Conservation (phyloP, 2,888 invertebrate species). For the Andrena bicolor region DNA sequence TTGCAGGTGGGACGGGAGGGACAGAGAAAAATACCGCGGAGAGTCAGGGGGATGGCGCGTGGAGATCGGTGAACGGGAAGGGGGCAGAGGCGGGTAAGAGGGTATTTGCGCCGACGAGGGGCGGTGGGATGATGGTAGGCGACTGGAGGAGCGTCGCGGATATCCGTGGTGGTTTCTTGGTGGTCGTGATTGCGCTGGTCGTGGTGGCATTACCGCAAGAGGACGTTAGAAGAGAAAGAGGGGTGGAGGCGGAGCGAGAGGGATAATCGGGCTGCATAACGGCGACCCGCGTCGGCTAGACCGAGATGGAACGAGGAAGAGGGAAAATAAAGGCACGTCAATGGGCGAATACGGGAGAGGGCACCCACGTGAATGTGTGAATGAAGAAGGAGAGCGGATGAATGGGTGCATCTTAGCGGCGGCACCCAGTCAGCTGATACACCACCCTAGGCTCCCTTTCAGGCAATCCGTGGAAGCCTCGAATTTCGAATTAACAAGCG, state of each 20-base stretch:
- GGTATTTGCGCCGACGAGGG: constrained; percentile 36
- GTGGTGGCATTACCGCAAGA: constrained; percentile 57
- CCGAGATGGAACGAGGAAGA: constrained; percentile 53
- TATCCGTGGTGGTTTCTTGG: constrained; percentile 49
- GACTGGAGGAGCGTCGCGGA: constrained; percentile 49
- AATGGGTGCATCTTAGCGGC: constrained; percentile 77
- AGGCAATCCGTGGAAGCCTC: constrained; percentile 58
- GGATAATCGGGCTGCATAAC: constrained; percentile 53
- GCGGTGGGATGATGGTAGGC: constrained; percentile 31
- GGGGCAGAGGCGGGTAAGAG: constrained; percentile 18
- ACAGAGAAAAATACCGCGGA: constrained; percentile 38
- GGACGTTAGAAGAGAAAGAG: constrained; percentile 53
- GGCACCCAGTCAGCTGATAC: constrained; percentile 72
- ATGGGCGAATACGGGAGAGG: constrained; percentile 74
- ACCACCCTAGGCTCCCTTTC: constrained; percentile 52
- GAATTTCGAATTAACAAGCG: constrained; percentile 75
- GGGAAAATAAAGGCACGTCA: constrained; percentile 74
- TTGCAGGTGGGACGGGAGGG: neutral
- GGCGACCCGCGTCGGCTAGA: constrained; percentile 46
- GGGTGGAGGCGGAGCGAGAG: constrained; percentile 34
- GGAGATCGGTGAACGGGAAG: constrained; percentile 45
- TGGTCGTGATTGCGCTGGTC: constrained; percentile 58
- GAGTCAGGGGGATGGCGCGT: constrained; percentile 41
- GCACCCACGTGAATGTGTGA: constrained; percentile 72
- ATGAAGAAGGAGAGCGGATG: constrained; percentile 74